Evolutionary conservation across 2,888 invertebrate genomes (phyloP).

Genomic region (Oeneis ivallda): DNA sequence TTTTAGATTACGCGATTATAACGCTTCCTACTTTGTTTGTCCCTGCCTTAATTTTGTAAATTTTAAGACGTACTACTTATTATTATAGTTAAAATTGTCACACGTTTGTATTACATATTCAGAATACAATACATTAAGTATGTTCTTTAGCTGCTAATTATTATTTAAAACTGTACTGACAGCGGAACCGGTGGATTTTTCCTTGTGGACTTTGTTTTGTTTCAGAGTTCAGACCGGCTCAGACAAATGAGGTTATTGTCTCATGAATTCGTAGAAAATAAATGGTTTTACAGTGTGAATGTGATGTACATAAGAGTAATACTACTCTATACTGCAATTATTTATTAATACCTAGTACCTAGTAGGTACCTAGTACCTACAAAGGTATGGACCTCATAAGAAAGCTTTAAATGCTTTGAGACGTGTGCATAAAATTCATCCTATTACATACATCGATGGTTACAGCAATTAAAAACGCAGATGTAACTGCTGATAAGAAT

Average conservation of each 20-base stretch:
- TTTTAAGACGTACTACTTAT: conserved; percentile 36
- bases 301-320: no score
- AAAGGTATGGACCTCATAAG: no score
- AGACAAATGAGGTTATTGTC: conserved; percentile 27
- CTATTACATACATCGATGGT: no score
- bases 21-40: conserved; percentile 46
- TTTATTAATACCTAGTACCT: no score
- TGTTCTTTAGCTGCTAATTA: conserved; percentile 43
- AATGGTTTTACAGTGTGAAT: not conserved
- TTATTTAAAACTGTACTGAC: conserved; percentile 48
- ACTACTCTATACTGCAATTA: no score
- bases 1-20: conserved; percentile 14
- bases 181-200: conserved; percentile 48
- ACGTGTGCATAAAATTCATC: no score
- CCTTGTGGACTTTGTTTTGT: conserved; percentile 53
- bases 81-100: no score
- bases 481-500: no score
- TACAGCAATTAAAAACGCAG: no score
- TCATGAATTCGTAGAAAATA: conserved; percentile 25
- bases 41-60: conserved; percentile 24
- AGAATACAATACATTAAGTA: conserved; percentile 37
- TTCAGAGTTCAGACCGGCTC: conserved; percentile 34
- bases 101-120: conserved; percentile 45
- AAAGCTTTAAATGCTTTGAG: no score
- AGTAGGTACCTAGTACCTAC: no score